phyloP scores from a whole-genome alignment of 2,113 vertebrate species.

The Hiodon tergisus region DNA sequence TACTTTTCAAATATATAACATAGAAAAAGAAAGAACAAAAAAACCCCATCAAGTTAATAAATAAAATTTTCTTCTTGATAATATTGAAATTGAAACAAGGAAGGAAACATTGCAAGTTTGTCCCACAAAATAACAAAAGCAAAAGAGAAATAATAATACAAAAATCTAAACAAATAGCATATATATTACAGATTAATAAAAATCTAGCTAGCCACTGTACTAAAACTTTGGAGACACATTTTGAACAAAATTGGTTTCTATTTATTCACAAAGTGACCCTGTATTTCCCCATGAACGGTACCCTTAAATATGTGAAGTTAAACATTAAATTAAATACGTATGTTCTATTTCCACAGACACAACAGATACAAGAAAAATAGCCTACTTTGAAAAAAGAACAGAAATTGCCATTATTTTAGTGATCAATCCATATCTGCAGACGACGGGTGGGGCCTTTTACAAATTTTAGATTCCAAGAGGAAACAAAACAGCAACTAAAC shows the following conservation, averaged over 20 bases:
- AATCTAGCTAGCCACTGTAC: not conserved
- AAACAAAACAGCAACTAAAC: not conserved
- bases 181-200: not conserved
- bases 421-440: constrained; percentile 14
- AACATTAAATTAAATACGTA: not conserved
- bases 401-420: constrained; percentile 21
- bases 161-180: not conserved
- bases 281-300: not conserved
- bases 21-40: constrained; percentile 16
- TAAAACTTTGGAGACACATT: constrained; percentile 6
- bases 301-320: not conserved
- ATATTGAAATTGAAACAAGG: constrained; percentile 21
- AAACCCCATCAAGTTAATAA: constrained; percentile 18
- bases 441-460: constrained; percentile 12
- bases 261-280: constrained; percentile 13
- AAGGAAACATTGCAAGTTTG: constrained; percentile 21
- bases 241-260: constrained; percentile 25
- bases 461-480: constrained; percentile 14
- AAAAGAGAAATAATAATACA: constrained; percentile 1
- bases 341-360: not conserved
- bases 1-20: constrained; percentile 22
- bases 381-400: not conserved
- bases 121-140: constrained; percentile 27
- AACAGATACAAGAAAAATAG: not conserved
- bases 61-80: constrained; percentile 23